Conservation (phyloP, 2,113 vertebrate genomes). For the Sitta europaea region DNA sequence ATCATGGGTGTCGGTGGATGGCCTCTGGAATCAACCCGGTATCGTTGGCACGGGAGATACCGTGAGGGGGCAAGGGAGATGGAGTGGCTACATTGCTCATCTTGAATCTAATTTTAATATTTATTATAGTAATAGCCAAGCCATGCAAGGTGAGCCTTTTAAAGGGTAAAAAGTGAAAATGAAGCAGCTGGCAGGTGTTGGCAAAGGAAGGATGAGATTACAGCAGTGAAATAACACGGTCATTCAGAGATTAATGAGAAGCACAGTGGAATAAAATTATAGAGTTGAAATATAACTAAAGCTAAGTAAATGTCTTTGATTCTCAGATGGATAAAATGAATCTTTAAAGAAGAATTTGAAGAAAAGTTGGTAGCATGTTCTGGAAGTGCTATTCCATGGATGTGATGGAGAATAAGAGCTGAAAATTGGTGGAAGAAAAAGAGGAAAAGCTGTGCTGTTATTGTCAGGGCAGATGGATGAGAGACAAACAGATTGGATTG, state of each 20-base stretch:
- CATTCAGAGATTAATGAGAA: slow-evolving; percentile 58
- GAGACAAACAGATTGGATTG: neutral
- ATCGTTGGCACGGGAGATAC: neutral
- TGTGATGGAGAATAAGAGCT: neutral
- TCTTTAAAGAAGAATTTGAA: slow-evolving; percentile 43
- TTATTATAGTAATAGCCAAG: slow-evolving; percentile 50
- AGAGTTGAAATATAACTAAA: slow-evolving; percentile 49
- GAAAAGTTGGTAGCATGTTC: slow-evolving; percentile 1
- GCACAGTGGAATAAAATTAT: slow-evolving; percentile 57
- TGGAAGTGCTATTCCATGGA: neutral
- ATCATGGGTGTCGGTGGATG: slow-evolving; percentile 18
- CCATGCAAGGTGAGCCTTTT: slow-evolving; percentile 50
- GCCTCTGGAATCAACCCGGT: neutral
- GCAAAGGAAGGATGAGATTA: slow-evolving; percentile 62
- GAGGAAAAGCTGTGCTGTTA: neutral
- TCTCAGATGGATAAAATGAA: slow-evolving; percentile 51
- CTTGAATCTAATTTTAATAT: slow-evolving; percentile 55
- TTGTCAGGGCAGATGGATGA: slow-evolving; percentile 13
- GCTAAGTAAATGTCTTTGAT: slow-evolving; percentile 61
- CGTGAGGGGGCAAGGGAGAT: slow-evolving; percentile 23
- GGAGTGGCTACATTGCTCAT: slow-evolving; percentile 29
- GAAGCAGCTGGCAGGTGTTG: slow-evolving; percentile 54
- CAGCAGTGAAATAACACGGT: slow-evolving; percentile 47
- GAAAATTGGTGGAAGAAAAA: neutral
- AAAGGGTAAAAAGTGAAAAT: slow-evolving; percentile 65